Base-by-base conservation (phyloP, 2,888 invertebrate genomes). In the Ectemnius continuus region DNA sequence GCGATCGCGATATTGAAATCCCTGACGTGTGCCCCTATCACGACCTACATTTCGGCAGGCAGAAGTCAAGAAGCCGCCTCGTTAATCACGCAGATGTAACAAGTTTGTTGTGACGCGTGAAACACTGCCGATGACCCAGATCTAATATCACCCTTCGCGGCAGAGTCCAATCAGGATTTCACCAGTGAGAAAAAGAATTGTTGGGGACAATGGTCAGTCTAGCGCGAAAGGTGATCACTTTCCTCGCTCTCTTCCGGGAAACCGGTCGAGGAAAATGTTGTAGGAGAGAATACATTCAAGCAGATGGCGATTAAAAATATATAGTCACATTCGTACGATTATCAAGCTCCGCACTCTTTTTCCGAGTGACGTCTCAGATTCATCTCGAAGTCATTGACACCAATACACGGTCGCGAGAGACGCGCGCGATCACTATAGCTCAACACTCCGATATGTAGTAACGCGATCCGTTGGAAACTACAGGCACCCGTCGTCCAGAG, bases 361-460 rank as follows among this genome's bases (percentile, higher is more conserved):
- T 64, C 57, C 61, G 60, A 58, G 63, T 75, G 76, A 74, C 74
- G 74, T 81, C 78, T 76, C 83, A 64, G 75, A 80, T 78, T 78
- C 77, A 8, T 36, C 28, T 61, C 62, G 71, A 75, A 83, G 83
- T 83, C 81, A 81, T 81, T 83, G 83, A 83, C 83, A 83, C 83
- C 73, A 83, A 83, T 80, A 83, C 83, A 80, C 62, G 26, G 64
- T 20, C 66, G 2, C 23, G 23, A 23, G 23, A 23, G 23, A n/a
- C n/a, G 3, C 3, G 76, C 68, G 59, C 67, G 65, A 58, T 73
- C 65, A 65, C 36, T 75, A 79, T 72, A 61, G 81, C 83, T 83
- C 83, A 79, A 83, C 83, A 83, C 83, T 81, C 73, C 67, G 83
- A 83, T 81, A 83, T 65, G 79, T 75, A 67, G 36, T 36, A 72